Evolutionary conservation across 2,888 invertebrate genomes (phyloP).

Genomic region (Ceramica pisi): DNA sequence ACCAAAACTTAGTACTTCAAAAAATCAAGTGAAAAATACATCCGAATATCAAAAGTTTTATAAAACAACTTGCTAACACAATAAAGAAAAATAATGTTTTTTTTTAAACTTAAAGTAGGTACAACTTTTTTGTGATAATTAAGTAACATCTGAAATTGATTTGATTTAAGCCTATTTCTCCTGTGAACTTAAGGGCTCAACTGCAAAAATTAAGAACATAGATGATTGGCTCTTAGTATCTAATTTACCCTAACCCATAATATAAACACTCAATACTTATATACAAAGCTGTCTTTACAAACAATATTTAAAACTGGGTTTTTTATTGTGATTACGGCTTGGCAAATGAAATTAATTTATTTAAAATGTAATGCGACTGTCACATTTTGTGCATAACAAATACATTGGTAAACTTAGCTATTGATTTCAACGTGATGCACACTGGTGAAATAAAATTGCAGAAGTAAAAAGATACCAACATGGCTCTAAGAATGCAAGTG

Average conservation of each 20-base stretch:
- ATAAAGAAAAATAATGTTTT: neutral
- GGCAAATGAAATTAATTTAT: conserved; percentile 15
- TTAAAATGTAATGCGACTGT: conserved; percentile 26
- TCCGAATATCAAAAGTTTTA: neutral
- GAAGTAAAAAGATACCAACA: conserved; percentile 65
- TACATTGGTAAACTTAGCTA: conserved; percentile 1
- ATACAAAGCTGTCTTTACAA: too few relatives aligned
- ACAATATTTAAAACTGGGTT: conserved; percentile 17
- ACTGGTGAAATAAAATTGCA: conserved; percentile 66
- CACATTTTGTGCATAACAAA: neutral
- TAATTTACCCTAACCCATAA: neutral
- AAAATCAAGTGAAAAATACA: neutral
- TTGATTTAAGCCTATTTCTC: neutral
- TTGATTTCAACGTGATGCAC: conserved; percentile 48
- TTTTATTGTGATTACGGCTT: conserved; percentile 18
- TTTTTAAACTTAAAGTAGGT: neutral
- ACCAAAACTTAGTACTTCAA: neutral
- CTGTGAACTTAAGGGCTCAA: neutral
- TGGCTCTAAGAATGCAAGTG: conserved; percentile 78
- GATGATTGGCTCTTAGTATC: neutral
- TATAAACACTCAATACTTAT: too few relatives aligned
- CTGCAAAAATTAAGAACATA: neutral
- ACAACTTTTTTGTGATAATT: neutral
- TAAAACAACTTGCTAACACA: neutral
- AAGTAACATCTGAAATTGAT: neutral